Conservation (phyloP, 2,888 invertebrate species). For the Lycocerus yunnanus region DNA sequence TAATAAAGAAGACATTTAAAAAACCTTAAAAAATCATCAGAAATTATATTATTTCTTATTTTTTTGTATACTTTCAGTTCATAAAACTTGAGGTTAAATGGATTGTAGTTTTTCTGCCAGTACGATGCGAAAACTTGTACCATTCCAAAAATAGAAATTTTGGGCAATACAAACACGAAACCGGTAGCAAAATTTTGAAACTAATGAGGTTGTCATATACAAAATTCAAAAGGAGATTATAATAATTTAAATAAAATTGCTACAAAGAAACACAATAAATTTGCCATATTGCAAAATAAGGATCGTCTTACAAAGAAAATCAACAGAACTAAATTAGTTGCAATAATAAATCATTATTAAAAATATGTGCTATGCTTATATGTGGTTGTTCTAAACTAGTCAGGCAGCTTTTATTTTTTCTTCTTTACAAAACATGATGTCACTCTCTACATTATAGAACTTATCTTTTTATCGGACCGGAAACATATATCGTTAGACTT, state of each 20-base stretch:
- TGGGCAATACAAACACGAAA: neutral
- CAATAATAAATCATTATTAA: conserved; percentile 23
- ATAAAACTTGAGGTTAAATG: neutral
- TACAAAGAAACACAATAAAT: neutral
- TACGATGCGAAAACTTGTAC: neutral
- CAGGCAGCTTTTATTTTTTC: conserved; percentile 30
- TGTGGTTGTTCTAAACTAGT: conserved; percentile 32
- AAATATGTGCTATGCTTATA: conserved; percentile 30
- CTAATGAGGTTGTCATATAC: neutral
- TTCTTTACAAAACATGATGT: conserved; percentile 34
- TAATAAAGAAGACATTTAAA: too few species aligned
- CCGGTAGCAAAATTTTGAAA: neutral
- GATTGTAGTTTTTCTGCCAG: neutral
- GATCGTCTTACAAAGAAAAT: neutral
- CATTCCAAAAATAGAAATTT: neutral
- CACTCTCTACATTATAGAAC: conserved; percentile 33
- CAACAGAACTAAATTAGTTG: conserved; percentile 12
- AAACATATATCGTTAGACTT: conserved; percentile 38
- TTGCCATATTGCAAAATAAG: neutral
- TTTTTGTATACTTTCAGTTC: too few species aligned
- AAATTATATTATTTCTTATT: too few species aligned
- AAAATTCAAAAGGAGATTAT: neutral
- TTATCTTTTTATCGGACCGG: conserved; percentile 36
- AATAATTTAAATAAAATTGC: neutral
- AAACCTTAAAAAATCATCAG: too few species aligned